A percentile compares a stretch with the other conserved stretches of the same genome.
Conservation (phyloP, 2,113 vertebrate genomes). For the Tenrec ecaudatus region DNA sequence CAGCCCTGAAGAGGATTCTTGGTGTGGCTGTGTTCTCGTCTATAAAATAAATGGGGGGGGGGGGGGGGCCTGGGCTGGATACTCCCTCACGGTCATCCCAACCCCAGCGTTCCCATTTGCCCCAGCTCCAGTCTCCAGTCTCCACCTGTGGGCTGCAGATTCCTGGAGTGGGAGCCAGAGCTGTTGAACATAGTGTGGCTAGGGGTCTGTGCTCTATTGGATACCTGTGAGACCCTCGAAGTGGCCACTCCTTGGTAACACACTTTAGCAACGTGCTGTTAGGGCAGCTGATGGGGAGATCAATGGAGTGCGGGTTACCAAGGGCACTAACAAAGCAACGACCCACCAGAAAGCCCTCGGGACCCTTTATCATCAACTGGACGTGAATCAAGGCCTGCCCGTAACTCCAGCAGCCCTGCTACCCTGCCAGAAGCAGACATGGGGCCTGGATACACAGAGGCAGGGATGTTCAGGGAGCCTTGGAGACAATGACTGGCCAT, state of each 20-base stretch:
- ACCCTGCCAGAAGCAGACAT: not conserved
- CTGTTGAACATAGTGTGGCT: not conserved
- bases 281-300: no score
- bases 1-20: not conserved
- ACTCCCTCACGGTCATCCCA: not conserved
- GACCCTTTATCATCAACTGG: not conserved
- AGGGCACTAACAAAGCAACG: no score
- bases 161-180: not conserved
- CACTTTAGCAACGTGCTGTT: no score
- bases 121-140: not conserved
- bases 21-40: not conserved
- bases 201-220: not conserved
- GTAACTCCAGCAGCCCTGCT: not conserved
- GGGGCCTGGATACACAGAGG: not conserved
- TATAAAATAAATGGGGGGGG: not conserved
- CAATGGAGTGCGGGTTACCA: no score
- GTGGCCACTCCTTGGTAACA: not conserved
- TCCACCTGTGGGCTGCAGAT: not conserved
- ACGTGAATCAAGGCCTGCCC: not conserved
- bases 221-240: not conserved
- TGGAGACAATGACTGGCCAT: not conserved
- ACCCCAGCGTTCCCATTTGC: not conserved
- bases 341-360: not conserved
- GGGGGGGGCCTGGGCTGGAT: not conserved
- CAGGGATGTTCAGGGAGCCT: not conserved